Conservation (phyloP, 2,113 vertebrate species). For the Scolopax mira region DNA sequence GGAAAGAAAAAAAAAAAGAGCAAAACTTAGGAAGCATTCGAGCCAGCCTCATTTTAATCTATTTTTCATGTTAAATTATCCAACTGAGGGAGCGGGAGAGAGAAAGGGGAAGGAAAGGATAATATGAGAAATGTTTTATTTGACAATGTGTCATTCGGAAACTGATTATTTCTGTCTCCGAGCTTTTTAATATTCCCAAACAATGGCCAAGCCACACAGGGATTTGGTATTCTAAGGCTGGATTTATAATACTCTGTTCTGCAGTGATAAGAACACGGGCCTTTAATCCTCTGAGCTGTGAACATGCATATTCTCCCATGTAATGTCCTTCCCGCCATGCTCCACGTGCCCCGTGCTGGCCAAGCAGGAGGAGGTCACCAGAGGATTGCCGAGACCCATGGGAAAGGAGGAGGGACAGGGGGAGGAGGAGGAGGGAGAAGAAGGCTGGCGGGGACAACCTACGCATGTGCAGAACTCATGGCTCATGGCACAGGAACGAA, state of each 20-base stretch:
- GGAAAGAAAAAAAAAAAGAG: background rate
- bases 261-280: slow-evolving; percentile 79
- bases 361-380: rapidly evolving
- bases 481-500: background rate
- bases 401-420: background rate
- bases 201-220: slow-evolving; percentile 68
- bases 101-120: slow-evolving; percentile 69
- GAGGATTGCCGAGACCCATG: background rate
- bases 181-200: slow-evolving; percentile 81
- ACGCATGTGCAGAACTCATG: rapidly evolving
- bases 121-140: slow-evolving; percentile 77
- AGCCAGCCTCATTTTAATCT: slow-evolving; percentile 68
- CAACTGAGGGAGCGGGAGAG: slow-evolving; percentile 54
- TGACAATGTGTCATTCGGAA: slow-evolving; percentile 80
- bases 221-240: slow-evolving; percentile 81
- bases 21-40: slow-evolving; percentile 55
- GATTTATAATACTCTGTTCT: slow-evolving; percentile 84
- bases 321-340: slow-evolving; percentile 68
- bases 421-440: background rate
- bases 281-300: slow-evolving; percentile 83
- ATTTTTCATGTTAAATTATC: slow-evolving; percentile 72
- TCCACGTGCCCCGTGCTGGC: background rate
- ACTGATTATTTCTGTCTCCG: slow-evolving; percentile 81
- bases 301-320: slow-evolving; percentile 79
- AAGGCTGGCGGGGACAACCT: background rate